Base-by-base conservation (phyloP, 30 jellyfish, hydroid and myxozoan species). In the Chrysaora quinquecirrha region DNA sequence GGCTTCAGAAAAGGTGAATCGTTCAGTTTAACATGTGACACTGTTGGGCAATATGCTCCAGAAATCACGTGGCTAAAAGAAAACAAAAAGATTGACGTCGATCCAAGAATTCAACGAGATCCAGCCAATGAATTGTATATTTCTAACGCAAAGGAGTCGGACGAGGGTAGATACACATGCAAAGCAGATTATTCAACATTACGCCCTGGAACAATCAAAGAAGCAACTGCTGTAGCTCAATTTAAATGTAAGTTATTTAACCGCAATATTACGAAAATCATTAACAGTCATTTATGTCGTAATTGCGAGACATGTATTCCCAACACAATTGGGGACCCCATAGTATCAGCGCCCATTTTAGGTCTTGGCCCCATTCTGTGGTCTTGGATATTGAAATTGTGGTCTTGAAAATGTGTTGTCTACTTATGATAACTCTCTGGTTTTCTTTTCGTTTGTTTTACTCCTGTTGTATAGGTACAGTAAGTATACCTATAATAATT, bases 11-110 rank as follows among this genome's bases (percentile, higher is more conserved):
- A 47, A 3, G 96, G 93, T 9, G 96, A 87, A 1, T 25, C 89
- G 18, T 30, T 80, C 31, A 62, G 65, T 33, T 54, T 87, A 23
- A 64, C 80, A 21, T 87, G 96, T 66, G 84, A 66, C 60, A 49
- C 82, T 0, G 89, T 64, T 20, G 83, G 96, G 65, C 96, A 87
- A 21, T 50, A 48, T 21, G 74, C 71, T 25, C 96, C 96, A 9
- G 29, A 48, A 20, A 28, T 87, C 27, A 68, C 84, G 0, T 87
- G 96, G 96, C 72, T 78, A n/a, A 87, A 79, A 48, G 85, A 72
- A 30, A 86, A 66, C 35, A 66, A 24, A 31, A 29, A 62, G 30
- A 1, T 87, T 21, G 0, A 48, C 20, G 29, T 23, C 7, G 31
- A 30, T 24, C 67, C 73, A 1, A 80, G 96, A 7, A 33, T 70